A percentile compares a stretch with the other conserved stretches of the same genome.
phyloP scores from a whole-genome alignment of 2,888 invertebrate species.

The Tryphoninae sp. region DNA sequence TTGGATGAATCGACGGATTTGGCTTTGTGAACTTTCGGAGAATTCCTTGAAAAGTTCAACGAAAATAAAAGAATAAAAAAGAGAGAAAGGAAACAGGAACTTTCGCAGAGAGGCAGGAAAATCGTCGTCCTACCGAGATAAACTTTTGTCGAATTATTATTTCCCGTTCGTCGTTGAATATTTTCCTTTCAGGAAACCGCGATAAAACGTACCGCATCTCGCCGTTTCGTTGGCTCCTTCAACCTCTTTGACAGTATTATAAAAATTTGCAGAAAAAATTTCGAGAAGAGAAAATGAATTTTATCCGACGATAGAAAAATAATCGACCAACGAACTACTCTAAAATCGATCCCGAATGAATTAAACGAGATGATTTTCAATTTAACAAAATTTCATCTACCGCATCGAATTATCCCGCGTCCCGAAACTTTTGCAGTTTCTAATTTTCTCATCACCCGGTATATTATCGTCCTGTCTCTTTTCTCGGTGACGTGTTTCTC shows the following conservation, averaged over 20 bases:
- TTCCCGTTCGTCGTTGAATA: conserved; percentile 3
- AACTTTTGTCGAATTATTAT: conserved; percentile 28
- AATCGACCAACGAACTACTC: too few relatives aligned
- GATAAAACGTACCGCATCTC: not conserved
- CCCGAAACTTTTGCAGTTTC: not conserved
- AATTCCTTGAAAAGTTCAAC: not conserved
- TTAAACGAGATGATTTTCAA: too few relatives aligned
- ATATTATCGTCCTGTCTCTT: conserved; percentile 24
- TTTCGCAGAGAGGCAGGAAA: conserved; percentile 5
- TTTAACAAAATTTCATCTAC: too few relatives aligned
- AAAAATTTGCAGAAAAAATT: not conserved
- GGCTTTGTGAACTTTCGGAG: not conserved
- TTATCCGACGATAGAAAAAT: not conserved
- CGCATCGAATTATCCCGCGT: too few relatives aligned
- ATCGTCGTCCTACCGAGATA: not conserved
- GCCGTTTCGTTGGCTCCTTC: not conserved
- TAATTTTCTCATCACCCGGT: conserved; percentile 64
- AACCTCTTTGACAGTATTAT: too few relatives aligned
- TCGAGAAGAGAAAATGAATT: not conserved
- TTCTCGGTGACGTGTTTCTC: conserved; percentile 28
- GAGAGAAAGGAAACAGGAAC: not conserved
- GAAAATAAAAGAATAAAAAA: not conserved
- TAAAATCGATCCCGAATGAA: too few relatives aligned
- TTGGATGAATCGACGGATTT: conserved; percentile 35
- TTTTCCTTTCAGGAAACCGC: conserved; percentile 13